Evolutionary conservation across 2,797 vertebrate species (phyloP).

Genomic region (Rhinoraja longicauda): DNA sequence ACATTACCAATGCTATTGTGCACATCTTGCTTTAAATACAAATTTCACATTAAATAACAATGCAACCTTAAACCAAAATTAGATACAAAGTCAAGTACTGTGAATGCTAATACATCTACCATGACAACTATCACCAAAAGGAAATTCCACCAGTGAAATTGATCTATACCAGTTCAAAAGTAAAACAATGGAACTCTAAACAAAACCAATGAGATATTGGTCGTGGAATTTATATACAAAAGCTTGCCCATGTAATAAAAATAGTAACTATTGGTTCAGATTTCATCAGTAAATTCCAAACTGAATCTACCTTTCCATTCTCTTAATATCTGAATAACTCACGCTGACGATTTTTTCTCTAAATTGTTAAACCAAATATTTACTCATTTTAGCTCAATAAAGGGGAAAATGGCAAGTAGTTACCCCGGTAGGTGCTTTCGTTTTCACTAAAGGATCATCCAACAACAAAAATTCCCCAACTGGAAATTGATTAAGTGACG

Average conservation of each 20-base stretch:
- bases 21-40: not conserved
- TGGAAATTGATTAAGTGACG: not conserved
- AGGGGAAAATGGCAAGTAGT: not conserved
- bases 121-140: not conserved
- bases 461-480: not conserved
- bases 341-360: not conserved
- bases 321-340: not conserved
- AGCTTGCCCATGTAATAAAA: not conserved
- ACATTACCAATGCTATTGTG: no score
- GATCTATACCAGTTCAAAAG: not conserved
- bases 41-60: not conserved
- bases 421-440: not conserved
- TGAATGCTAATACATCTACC: not conserved
- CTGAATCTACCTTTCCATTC: not conserved
- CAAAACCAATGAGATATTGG: not conserved
- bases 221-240: not conserved
- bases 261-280: not conserved
- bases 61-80: not conserved
- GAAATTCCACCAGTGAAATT: not conserved
- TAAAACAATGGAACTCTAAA: not conserved
- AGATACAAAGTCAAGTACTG: not conserved
- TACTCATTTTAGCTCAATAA: not conserved
- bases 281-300: not conserved
- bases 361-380: not conserved
- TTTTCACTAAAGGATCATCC: not conserved